These are phyloP conservation scores for Centruroides sculpturatus DNA, from an alignment of 1,140 invertebrate species.

Conservation along the genomic window DNA sequence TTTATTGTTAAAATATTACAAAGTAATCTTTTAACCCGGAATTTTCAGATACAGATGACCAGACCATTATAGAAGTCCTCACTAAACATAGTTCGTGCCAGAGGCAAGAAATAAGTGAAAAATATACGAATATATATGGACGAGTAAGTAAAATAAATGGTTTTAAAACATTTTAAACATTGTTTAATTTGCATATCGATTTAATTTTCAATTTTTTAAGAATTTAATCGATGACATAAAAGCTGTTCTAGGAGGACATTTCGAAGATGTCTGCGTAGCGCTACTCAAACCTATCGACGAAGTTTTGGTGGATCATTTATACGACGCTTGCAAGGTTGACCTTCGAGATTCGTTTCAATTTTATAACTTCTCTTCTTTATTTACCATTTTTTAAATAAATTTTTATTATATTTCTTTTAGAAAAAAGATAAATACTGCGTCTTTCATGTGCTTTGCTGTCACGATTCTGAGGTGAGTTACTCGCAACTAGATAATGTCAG, in stretches of 20 bases:
- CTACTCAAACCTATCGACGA: slow-evolving; percentile 46
- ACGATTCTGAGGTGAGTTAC: no score
- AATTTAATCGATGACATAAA: slow-evolving; percentile 69
- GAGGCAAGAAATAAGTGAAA: slow-evolving; percentile 27
- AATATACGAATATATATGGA: slow-evolving; percentile 28
- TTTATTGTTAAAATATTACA: no score
- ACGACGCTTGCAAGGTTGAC: slow-evolving; percentile 28
- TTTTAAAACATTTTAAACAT: background rate
- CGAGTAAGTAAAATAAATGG: slow-evolving; percentile 25
- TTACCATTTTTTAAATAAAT: no score
- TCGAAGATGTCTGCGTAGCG: slow-evolving; percentile 71
- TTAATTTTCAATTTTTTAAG: background rate
- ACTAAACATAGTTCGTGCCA: slow-evolving; percentile 25
- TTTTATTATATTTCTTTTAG: no score
- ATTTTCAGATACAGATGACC: slow-evolving; percentile 19
- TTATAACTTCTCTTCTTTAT: background rate
- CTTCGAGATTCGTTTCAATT: background rate
- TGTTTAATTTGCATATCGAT: background rate
- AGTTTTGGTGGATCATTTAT: slow-evolving; percentile 27
- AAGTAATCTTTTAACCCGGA: no score
- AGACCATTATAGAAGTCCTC: slow-evolving; percentile 27
- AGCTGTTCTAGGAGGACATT: slow-evolving; percentile 70
- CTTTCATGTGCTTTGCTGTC: no score
- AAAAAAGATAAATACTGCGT: no score
- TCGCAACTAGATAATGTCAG: no score